phyloP scores from a whole-genome alignment of 2,797 vertebrate genomes.

The Chaenodraco wilsoni region DNA sequence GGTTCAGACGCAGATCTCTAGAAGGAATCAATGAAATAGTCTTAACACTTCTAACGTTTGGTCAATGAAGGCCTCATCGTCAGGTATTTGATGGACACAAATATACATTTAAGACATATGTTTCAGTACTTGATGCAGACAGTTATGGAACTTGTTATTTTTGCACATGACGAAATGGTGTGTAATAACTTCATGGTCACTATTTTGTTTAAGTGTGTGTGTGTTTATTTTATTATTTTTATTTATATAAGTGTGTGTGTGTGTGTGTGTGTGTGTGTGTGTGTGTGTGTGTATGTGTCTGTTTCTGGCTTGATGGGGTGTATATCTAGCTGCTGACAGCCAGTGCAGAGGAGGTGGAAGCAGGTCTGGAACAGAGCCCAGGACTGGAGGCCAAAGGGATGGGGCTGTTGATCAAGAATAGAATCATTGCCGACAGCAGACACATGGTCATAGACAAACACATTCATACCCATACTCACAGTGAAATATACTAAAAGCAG shows the following conservation, averaged over 20 bases:
- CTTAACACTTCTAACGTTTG: not conserved
- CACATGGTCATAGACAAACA: conserved; percentile 49
- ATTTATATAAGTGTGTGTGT: too few species aligned
- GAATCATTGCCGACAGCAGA: conserved; percentile 58
- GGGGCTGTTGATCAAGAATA: conserved; percentile 57
- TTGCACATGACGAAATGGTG: conserved; percentile 11
- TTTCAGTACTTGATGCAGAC: not conserved
- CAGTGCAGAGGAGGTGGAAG: conserved; percentile 75
- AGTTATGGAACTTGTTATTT: conserved; percentile 24
- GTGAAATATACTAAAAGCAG: conserved; percentile 29
- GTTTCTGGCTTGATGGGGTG: conserved; percentile 45
- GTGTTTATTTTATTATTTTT: too few species aligned
- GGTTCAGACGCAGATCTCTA: conserved; percentile 5
- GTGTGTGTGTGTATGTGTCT: conserved; percentile 30
- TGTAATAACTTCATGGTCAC: conserved; percentile 33
- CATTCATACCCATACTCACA: conserved; percentile 25
- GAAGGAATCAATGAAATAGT: not conserved
- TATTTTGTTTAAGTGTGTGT: conserved; percentile 26
- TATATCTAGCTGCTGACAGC: conserved; percentile 82
- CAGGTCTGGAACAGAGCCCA: conserved; percentile 76
- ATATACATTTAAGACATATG: conserved; percentile 8
- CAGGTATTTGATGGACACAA: not conserved
- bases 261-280: conserved; percentile 24
- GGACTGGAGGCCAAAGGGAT: conserved; percentile 67
- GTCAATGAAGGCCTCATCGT: not conserved